A percentile compares a stretch with the other conserved stretches of the same genome.
phyloP scores from a whole-genome alignment of 2,888 invertebrate genomes.

The Acrocyrtus sp. region DNA sequence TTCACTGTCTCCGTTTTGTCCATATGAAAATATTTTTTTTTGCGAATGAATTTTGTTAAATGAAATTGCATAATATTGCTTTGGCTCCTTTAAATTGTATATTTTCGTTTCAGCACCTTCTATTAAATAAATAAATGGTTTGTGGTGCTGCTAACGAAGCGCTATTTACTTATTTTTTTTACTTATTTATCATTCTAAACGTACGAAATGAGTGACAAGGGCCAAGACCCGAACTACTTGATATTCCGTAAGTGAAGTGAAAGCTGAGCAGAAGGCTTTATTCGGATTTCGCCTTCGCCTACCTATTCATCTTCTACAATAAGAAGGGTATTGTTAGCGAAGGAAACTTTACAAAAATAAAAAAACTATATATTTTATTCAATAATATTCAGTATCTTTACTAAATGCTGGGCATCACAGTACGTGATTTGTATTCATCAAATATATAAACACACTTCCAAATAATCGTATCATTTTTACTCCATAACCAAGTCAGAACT shows the following conservation, averaged over 20 bases:
- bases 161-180: no score
- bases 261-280: conserved; percentile 14
- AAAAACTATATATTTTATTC: background rate
- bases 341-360: no score
- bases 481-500: no score
- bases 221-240: conserved; percentile 22
- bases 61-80: no score
- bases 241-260: conserved; percentile 17
- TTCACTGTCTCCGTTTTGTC: no score
- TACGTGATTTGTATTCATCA: background rate
- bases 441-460: background rate
- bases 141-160: background rate
- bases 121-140: no score
- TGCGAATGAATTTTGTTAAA: no score
- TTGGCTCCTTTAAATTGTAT: no score
- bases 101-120: no score
- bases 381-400: background rate
- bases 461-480: background rate
- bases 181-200: background rate
- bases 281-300: background rate
- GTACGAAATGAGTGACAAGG: conserved; percentile 20
- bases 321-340: no score
- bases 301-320: background rate
- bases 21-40: no score
- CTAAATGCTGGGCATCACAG: background rate